These are phyloP conservation scores for Lasius platythorax DNA, from an alignment of 2,888 invertebrate species.

Conservation along the genomic window DNA sequence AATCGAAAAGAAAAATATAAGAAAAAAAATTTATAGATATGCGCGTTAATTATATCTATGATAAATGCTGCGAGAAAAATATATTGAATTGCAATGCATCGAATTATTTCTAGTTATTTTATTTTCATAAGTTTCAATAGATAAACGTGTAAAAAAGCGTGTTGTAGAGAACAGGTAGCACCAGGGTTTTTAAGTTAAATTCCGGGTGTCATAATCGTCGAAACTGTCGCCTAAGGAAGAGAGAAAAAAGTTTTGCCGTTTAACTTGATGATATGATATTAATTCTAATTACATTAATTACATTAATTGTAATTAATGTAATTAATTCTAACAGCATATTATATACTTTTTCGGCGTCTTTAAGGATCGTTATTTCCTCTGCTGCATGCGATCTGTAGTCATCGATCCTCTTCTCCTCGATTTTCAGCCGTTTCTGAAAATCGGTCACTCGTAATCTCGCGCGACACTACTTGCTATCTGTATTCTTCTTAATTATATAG, in stretches of 20 bases:
- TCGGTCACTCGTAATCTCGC: slow-evolving; percentile 31
- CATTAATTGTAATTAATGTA: not conserved
- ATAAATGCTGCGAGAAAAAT: not conserved
- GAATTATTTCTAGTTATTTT: slow-evolving; percentile 10
- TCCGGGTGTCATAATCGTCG: slow-evolving; percentile 48
- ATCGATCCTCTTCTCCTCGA: slow-evolving; percentile 42
- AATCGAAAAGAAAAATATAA: not conserved
- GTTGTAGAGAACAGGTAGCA: not conserved
- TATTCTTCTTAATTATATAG: slow-evolving; percentile 11
- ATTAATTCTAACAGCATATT: not conserved
- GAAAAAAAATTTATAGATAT: slow-evolving; percentile 25
- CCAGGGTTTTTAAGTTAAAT: slow-evolving; percentile 24
- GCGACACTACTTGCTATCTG: not conserved
- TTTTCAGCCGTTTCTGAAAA: slow-evolving; percentile 51
- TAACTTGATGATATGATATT: not conserved
- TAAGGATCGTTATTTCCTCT: slow-evolving; percentile 64
- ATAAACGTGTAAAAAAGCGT: not conserved
- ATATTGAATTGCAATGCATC: slow-evolving; percentile 26
- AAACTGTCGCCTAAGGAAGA: slow-evolving; percentile 48
- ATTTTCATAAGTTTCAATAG: not conserved
- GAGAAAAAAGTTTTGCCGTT: not conserved
- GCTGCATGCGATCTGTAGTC: not conserved
- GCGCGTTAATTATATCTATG: slow-evolving; percentile 15
- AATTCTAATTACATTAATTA: too few relatives aligned
- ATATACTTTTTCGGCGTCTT: slow-evolving; percentile 58